A percentile compares a stretch with the other conserved stretches of the same genome.
Evolutionary conservation across 2,113 vertebrate species (phyloP).

Genomic region (Chitala chitala): DNA sequence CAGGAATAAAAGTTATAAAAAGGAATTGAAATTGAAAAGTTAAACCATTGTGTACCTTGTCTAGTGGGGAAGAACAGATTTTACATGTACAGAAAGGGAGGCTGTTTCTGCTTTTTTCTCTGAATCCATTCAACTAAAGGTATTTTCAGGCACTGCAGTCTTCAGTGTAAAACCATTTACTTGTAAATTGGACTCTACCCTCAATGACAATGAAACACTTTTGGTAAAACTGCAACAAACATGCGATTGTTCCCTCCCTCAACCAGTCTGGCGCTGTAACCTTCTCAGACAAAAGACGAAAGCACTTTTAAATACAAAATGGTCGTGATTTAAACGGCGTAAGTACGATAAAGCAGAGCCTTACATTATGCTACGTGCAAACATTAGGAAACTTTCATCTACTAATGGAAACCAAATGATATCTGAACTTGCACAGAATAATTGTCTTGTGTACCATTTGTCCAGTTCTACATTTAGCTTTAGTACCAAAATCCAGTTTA

Average conservation of each 20-base stretch:
- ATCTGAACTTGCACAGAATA: too few species aligned
- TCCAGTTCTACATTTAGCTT: too few species aligned
- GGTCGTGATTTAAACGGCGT: background rate
- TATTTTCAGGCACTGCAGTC: background rate
- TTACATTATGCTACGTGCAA: background rate
- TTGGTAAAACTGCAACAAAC: background rate
- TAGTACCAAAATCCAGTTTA: too few species aligned
- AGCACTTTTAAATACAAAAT: background rate
- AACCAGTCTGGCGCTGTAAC: background rate
- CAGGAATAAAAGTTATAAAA: background rate
- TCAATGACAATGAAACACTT: background rate
- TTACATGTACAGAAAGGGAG: conserved; percentile 4
- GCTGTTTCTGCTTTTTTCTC: conserved; percentile 16
- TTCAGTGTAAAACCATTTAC: conserved; percentile 13
- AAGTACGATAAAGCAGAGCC: background rate
- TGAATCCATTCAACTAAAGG: conserved; percentile 6
- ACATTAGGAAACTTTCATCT: background rate
- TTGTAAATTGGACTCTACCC: conserved; percentile 19
- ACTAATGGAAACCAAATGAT: background rate
- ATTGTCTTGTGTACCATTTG: too few species aligned
- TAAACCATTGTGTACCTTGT: too few species aligned
- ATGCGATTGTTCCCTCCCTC: background rate
- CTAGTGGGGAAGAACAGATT: too few species aligned
- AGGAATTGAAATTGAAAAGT: too few species aligned
- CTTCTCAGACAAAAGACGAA: background rate